These are phyloP conservation scores for Diplodus sargus DNA, from an alignment of 2,797 vertebrate species.

Conservation along the genomic window DNA sequence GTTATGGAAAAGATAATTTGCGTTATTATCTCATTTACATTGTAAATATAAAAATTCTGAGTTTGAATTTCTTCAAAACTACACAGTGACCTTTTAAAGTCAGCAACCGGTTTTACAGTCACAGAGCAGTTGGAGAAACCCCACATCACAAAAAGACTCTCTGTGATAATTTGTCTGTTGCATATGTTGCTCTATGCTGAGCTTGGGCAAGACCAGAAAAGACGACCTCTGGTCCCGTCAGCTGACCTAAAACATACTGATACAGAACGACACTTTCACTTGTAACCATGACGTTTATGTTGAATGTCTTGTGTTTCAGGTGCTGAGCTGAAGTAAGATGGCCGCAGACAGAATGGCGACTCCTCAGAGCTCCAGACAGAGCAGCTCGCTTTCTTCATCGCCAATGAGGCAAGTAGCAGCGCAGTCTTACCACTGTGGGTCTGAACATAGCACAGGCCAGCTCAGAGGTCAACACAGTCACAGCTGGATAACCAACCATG, in stretches of 20 bases:
- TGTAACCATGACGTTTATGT: conserved; percentile 11
- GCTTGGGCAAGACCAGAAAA: too few relatives aligned
- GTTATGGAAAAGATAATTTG: too few relatives aligned
- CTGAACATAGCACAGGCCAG: not conserved
- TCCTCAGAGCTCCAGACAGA: conserved; percentile 81
- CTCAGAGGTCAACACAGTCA: not conserved
- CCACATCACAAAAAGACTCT: too few relatives aligned
- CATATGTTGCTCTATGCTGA: too few relatives aligned
- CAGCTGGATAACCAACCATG: not conserved
- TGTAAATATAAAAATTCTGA: too few relatives aligned
- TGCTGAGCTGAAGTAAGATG: conserved; percentile 70
- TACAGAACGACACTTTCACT: not conserved
- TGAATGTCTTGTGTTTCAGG: conserved; percentile 66
- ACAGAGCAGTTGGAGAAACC: too few relatives aligned
- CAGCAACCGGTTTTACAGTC: too few relatives aligned
- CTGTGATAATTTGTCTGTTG: too few relatives aligned
- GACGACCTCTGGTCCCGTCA: too few relatives aligned
- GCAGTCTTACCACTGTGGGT: not conserved
- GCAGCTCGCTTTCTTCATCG: conserved; percentile 82
- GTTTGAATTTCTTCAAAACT: too few relatives aligned
- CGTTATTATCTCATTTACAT: too few relatives aligned
- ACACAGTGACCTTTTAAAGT: too few relatives aligned
- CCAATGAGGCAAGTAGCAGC: conserved; percentile 79
- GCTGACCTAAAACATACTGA: not conserved
- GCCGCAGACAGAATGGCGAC: conserved; percentile 73